Evolutionary conservation across 64 coral and sea anemone species (phyloP), one percentile per base, ranked within the genome.

Genomic region (Platygyra sinensis): DNA sequence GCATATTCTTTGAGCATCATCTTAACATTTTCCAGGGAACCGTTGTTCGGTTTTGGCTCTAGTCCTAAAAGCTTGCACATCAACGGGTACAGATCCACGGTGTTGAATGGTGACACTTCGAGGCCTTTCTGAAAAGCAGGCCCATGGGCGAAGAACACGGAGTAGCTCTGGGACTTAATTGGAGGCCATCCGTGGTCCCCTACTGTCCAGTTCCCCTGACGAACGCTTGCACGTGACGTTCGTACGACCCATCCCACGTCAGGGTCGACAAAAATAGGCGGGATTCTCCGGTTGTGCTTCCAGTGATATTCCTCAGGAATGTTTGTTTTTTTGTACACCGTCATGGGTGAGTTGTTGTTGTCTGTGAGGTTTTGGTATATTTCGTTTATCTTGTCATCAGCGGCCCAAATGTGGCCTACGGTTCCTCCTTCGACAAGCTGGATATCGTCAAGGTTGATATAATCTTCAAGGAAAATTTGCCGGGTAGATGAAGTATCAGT

Each of bases 61-160:
- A 94, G 59, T 20, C 60, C 71, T 36, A 89, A 72, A 2, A 94
- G 39, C 32, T 89, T 80, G 19, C 92, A 94, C 87, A 94, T 94
- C 46, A 94, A 29, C 8, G 92, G 79, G 61, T 94, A 94, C 28
- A 94, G 79, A 38, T 94, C 92, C 16, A 84, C 67, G 27, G 52
- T 94, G 18, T 76, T 78, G 30, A 94, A 94, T 0, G 92, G 72
- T 1, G 57, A 36, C 39, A 82, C 79, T 16, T 73, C 39, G 31
- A 84, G 52, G 8, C 79, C 87, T 29, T 77, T 33, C 33, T 11
- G 72, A 55, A 94, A 94, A 28, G 87, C 78, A 85, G 92, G 92
- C 14, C 92, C 92, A 80, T 75, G 87, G 5, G 87, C 92, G 74
- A 94, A 94, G 72, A 94, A 94, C 30, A 94, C 82, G 8, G 92